Evolutionary conservation across 2,113 vertebrate genomes (phyloP), one percentile per base, ranked within the genome.

Genomic region (Onychostruthus taczanowskii): DNA sequence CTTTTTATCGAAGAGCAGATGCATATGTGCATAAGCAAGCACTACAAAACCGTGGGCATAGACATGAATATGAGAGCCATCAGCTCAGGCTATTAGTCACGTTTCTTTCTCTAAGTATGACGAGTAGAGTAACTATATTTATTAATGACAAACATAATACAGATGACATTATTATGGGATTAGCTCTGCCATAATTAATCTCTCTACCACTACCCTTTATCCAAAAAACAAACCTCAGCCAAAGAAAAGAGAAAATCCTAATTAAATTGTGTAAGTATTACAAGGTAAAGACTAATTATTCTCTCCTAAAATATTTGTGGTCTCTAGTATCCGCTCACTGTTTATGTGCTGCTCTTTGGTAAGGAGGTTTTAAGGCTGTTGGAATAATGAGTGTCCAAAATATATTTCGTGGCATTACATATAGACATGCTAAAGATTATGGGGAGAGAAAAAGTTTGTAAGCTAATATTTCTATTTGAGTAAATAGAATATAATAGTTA

Each of bases 401-500:
- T 82, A 61, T 55, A 31, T 86, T 95, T 70, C 3, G 1, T 84
- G 53, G 39, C 73, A 79, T 44, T 50, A 87, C 44, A 69, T 89
- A 43, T 0, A 84, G 83, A 78, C 58, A 37, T 73, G 23, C 17
- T 84, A 66, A 87, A 95, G 53, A 78, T 95, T 92, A 81, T 58
- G 16, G 31, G 21, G 35, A 90, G 30, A 78, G 58, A 89, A 93
- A 70, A 94, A 93, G 76, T 95, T 96, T 93, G 55, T 79, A 59
- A 79, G 86, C 26, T 84, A 59, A 56, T 94, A 86, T 68, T 90
- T 96, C 69, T 76, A 43, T 93, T 68, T 61, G 53, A 93, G 66
- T 93, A 95, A 95, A 94, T 93, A 92, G 81, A 72, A 84, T 92
- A 73, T 93, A 89, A 86, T 94, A 89, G 83, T 96, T 96, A 83